phyloP scores from a whole-genome alignment of 1,140 invertebrate species.

The Teleogryllus occipitalis region DNA sequence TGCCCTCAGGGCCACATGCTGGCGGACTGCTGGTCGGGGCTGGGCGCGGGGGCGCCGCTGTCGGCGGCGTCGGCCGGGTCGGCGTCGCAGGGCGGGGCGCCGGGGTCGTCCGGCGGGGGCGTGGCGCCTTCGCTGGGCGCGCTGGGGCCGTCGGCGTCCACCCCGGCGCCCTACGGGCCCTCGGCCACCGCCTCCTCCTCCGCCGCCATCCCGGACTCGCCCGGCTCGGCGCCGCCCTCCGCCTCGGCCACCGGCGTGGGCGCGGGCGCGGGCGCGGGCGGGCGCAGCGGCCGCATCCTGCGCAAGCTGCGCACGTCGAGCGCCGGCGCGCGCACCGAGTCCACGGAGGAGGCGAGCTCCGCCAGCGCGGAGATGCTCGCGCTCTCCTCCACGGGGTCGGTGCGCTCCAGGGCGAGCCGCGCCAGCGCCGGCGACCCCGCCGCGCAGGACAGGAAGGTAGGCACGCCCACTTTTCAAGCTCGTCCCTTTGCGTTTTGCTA shows the following conservation, averaged over 20 bases:
- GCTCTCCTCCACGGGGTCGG: conserved; percentile 29
- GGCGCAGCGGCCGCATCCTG: conserved; percentile 25
- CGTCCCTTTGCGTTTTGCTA: too few species aligned
- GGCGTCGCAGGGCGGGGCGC: background rate
- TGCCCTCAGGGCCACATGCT: conserved; percentile 41
- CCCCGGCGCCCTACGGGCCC: conserved; percentile 17
- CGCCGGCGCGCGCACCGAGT: conserved; percentile 19
- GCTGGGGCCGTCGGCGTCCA: background rate
- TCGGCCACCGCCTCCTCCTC: conserved; percentile 18
- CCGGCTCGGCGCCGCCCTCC: background rate
- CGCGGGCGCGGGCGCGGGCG: conserved; percentile 20
- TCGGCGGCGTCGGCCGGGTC: background rate
- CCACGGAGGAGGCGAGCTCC: conserved; percentile 27
- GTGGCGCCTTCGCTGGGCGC: background rate
- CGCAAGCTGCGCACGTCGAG: conserved; percentile 25
- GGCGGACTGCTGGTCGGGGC: conserved; percentile 35
- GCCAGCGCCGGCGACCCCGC: conserved; percentile 21
- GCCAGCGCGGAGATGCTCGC: conserved; percentile 27
- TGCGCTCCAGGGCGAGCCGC: conserved; percentile 20
- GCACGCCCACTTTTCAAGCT: too few species aligned
- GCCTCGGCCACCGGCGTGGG: background rate
- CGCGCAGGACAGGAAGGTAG: too few species aligned
- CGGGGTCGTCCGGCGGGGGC: too few species aligned
- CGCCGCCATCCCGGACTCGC: background rate
- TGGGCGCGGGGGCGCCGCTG: conserved; percentile 21